phyloP scores from a whole-genome alignment of 2,797 vertebrate species.

The Hypotaenidia okinawae region DNA sequence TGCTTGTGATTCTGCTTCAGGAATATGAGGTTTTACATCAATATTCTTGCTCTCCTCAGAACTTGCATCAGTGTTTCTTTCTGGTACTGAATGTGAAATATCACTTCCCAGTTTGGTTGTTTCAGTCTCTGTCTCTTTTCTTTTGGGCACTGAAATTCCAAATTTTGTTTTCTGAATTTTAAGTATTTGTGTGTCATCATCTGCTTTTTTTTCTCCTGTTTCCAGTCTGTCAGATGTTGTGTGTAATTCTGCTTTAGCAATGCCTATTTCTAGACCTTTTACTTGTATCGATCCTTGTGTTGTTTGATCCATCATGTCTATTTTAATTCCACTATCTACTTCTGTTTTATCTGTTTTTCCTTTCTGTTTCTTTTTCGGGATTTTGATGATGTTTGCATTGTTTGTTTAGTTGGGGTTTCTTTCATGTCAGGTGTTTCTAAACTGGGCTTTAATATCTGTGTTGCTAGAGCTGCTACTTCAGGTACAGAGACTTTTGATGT shows the following conservation, averaged over 20 bases:
- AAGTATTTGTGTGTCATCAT: not conserved
- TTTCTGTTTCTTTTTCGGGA: slow-evolving; percentile 57
- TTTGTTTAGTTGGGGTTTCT: not conserved
- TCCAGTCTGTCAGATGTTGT: slow-evolving; percentile 61
- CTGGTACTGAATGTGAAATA: not conserved
- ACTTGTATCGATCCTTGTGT: not conserved
- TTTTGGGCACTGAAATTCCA: not conserved
- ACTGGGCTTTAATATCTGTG: not conserved
- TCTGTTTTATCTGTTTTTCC: slow-evolving; percentile 8
- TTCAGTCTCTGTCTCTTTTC: not conserved
- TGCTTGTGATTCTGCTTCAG: not conserved
- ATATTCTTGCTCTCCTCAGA: not conserved
- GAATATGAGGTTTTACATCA: fast-evolving
- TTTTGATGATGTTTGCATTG: not conserved
- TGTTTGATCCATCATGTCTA: fast-evolving
- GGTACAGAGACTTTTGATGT: not conserved
- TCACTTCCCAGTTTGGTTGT: fast-evolving
- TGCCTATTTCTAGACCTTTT: slow-evolving; percentile 26
- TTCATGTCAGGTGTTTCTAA: not conserved
- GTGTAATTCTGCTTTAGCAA: slow-evolving; percentile 73
- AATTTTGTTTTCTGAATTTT: slow-evolving; percentile 18
- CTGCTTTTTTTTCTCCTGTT: not conserved
- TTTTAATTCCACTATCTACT: not conserved
- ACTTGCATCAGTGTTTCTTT: not conserved
- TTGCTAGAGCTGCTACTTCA: not conserved